Conservation (phyloP, 1,140 invertebrate genomes). For the Bombyx mori region ASM3026992v2 NC_085129.1:827501-828000, state of each 20-base stretch:
- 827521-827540: too few species aligned
- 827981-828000: neutral
- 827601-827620: too few species aligned
- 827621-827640: too few species aligned
- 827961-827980: neutral
- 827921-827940: neutral
- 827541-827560: too few species aligned
- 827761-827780: slow-evolving; percentile 32
- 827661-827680: too few species aligned
- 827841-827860: slow-evolving; percentile 35
- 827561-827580: too few species aligned
- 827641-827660: too few species aligned
- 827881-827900: slow-evolving; percentile 30
- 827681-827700: too few species aligned
- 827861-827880: slow-evolving; percentile 38
- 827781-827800: slow-evolving; percentile 28
- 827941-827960: neutral
- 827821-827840: slow-evolving; percentile 30
- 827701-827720: too few species aligned
- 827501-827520: too few species aligned
- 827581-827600: too few species aligned
- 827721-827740: slow-evolving; percentile 17
- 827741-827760: slow-evolving; percentile 39
- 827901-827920: neutral
- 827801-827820: slow-evolving; percentile 31